Evolutionary conservation across 64 coral and sea anemone species (phyloP).

Genomic region (Porites lutea): DNA sequence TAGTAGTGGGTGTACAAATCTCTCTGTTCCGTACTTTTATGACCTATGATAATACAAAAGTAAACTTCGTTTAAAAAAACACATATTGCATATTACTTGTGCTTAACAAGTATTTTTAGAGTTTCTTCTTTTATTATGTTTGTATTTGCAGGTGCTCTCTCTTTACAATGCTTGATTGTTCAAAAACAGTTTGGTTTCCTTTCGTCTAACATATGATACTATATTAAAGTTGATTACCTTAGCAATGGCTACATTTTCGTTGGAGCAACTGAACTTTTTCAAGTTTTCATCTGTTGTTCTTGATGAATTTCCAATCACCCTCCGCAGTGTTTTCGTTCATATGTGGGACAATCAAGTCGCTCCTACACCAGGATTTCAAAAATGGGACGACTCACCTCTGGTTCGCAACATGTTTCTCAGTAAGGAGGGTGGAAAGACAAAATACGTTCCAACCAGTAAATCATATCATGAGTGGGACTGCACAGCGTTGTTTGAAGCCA

Average conservation of each 20-base stretch:
- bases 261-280: slow-evolving; percentile 48
- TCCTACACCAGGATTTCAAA: neutral
- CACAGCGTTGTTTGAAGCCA: slow-evolving; percentile 27
- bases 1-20: too few relatives aligned
- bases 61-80: too few relatives aligned
- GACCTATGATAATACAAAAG: too few relatives aligned
- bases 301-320: slow-evolving; percentile 11
- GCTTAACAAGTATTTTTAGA: too few relatives aligned
- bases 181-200: too few relatives aligned
- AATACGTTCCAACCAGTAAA: neutral
- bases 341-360: slow-evolving; percentile 40
- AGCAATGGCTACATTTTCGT: neutral
- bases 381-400: slow-evolving; percentile 31
- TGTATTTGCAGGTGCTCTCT: too few relatives aligned
- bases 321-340: slow-evolving; percentile 10
- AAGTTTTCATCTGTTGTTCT: slow-evolving; percentile 38
- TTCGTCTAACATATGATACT: too few relatives aligned
- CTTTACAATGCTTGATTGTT: too few relatives aligned
- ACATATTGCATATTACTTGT: too few relatives aligned
- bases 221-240: neutral
- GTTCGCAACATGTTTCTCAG: slow-evolving; percentile 17
- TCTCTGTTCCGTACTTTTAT: too few relatives aligned
- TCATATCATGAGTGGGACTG: slow-evolving; percentile 43
- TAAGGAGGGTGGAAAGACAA: slow-evolving; percentile 13
- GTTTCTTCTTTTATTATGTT: too few relatives aligned